Base-by-base conservation (phyloP, 2,888 invertebrate genomes). In the Brachycybe producta region DNA sequence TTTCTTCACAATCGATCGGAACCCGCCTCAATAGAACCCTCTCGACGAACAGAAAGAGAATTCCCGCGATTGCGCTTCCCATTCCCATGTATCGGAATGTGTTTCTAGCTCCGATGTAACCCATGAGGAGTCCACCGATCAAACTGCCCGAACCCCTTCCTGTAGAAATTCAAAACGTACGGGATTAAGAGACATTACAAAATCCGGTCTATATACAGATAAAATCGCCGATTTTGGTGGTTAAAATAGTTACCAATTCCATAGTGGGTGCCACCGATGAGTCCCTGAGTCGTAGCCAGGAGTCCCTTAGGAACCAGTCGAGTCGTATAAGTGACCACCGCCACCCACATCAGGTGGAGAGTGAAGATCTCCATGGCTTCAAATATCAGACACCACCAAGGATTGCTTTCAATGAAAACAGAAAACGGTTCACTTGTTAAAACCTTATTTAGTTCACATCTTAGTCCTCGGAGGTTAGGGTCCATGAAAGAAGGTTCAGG, bases 261-360 rank as follows among this genome's bases (percentile, higher is more conserved):
- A 61, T 79, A 83, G 62, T 84, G 83, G n/a, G 82, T 67, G 17
- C 82, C 82, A n/a, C 82, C 82, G 11, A 84, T 70, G 55, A 83
- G 69, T 11, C 82, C 83, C 65, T 84, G 83, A 56, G 83, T 76
- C 11, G 80, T 81, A 8, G 80, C 78, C 60, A 83, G 81, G 0
- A 83, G 82, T 34, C 80, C 84, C 64, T 82, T 81, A 0, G 90
- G 88, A 1, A 87, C 84, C 59, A 88, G 68, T 65, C 82, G 75
- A n/a, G 84, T 82, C 61, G 84, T 85, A 65, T 88, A 87, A 0
- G 85, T 85, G 7, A 87, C 84, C 1, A 85, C 86, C 32, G 90
- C 84, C n/a, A 88, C 85, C 82, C 86, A 88, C 84, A 88, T 84
- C 57, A 90, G 69, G 62, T 86, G 85, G 19, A 84, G 84, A 0